Conservation (phyloP, 2,888 invertebrate genomes). For the Hipparchia semele region DNA sequence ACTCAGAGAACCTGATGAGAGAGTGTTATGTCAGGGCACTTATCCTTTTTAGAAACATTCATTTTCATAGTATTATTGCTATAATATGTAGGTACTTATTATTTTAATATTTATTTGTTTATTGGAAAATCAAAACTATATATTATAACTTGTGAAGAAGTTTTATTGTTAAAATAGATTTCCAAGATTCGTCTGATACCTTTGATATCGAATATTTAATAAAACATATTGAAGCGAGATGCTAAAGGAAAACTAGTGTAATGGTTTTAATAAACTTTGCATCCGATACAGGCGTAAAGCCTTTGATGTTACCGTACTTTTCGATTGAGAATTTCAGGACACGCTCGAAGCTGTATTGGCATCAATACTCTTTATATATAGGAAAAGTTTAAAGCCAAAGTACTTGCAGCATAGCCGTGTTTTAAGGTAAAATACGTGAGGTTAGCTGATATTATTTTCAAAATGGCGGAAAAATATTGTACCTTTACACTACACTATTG, state of each 20-base stretch:
- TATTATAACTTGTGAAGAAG: no score
- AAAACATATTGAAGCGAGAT: neutral
- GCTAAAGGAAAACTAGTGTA: conserved; percentile 2
- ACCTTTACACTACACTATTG: no score
- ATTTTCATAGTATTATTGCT: no score
- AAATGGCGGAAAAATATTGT: no score
- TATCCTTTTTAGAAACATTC: no score
- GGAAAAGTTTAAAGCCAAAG: conserved; percentile 1
- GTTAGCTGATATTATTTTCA: neutral
- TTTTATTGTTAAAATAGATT: neutral
- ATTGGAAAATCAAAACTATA: no score
- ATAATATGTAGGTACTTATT: no score
- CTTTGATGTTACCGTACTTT: conserved; percentile 27
- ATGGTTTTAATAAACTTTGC: conserved; percentile 30
- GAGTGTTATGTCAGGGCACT: no score
- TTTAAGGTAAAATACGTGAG: neutral
- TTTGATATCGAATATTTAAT: conserved; percentile 1
- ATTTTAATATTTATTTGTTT: no score
- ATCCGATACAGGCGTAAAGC: conserved; percentile 21
- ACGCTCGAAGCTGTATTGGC: neutral
- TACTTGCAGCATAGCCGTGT: neutral
- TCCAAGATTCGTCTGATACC: neutral
- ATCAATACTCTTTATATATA: conserved; percentile 6
- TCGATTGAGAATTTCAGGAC: conserved; percentile 12
- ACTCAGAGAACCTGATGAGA: no score